phyloP scores from a whole-genome alignment of 2,888 invertebrate species.

The Deroplatys truncata region DNA sequence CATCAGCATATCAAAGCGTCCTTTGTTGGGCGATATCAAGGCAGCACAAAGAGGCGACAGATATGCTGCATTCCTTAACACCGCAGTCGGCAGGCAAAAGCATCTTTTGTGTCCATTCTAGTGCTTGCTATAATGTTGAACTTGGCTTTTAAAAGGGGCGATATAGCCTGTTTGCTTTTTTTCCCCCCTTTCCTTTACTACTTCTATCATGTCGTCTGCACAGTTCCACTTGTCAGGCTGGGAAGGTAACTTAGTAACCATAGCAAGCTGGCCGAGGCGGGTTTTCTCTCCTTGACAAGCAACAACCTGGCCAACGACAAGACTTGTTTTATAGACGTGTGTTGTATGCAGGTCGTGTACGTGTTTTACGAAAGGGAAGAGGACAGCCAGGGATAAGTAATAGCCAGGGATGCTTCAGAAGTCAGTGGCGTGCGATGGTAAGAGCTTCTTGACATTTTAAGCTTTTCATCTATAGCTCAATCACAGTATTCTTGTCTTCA shows the following conservation, averaged over 20 bases:
- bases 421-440: neutral
- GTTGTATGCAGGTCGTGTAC: neutral
- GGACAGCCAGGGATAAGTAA: neutral
- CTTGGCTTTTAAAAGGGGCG: neutral
- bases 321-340: constrained; percentile 7
- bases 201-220: neutral
- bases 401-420: neutral
- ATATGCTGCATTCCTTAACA: neutral
- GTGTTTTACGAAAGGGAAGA: neutral
- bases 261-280: neutral
- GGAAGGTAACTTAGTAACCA: constrained; percentile 2
- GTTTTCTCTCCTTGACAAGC: neutral
- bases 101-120: neutral
- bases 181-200: too few species aligned
- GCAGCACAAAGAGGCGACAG: neutral
- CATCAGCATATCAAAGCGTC: neutral
- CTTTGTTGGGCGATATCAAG: neutral
- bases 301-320: neutral
- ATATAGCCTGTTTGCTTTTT: too few species aligned
- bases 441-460: neutral
- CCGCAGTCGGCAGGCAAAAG: neutral
- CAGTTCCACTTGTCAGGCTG: neutral
- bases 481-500: too few species aligned
- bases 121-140: neutral
- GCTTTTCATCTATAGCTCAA: too few species aligned